These are phyloP conservation scores for Tetragonula carbonaria DNA, from an alignment of 2,888 invertebrate species.

Conservation along the genomic window DNA sequence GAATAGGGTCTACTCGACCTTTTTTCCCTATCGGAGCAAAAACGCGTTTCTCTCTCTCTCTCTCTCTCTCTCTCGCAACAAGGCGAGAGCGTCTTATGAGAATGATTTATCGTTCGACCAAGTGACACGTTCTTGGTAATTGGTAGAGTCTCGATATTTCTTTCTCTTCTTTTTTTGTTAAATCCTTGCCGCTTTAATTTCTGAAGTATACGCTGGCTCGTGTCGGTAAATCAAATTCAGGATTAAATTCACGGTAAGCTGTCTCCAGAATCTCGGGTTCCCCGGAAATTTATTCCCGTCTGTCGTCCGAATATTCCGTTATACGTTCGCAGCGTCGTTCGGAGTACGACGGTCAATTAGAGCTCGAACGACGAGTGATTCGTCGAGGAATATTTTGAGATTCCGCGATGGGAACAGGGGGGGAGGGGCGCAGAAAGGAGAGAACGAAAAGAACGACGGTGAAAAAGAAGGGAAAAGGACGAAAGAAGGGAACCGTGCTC, in stretches of 20 bases:
- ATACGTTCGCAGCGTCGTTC: slow-evolving; percentile 50
- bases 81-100: background rate
- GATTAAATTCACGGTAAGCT: background rate
- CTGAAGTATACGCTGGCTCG: background rate
- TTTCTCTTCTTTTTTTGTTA: background rate
- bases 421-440: background rate
- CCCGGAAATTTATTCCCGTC: background rate
- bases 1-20: background rate
- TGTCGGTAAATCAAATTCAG: background rate
- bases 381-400: slow-evolving; percentile 71
- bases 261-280: background rate
- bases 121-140: slow-evolving; percentile 8
- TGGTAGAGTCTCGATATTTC: background rate
- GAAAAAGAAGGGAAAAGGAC: slow-evolving; percentile 11
- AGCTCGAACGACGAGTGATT: slow-evolving; percentile 69
- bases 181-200: background rate
- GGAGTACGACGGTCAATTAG: slow-evolving; percentile 70
- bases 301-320: background rate
- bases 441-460: background rate
- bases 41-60: background rate
- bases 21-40: background rate
- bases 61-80: background rate
- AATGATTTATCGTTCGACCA: slow-evolving; percentile 15
- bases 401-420: slow-evolving; percentile 19
- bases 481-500: slow-evolving; percentile 31